phyloP scores from a whole-genome alignment of 2,797 vertebrate species.

The Chelon auratus region DNA sequence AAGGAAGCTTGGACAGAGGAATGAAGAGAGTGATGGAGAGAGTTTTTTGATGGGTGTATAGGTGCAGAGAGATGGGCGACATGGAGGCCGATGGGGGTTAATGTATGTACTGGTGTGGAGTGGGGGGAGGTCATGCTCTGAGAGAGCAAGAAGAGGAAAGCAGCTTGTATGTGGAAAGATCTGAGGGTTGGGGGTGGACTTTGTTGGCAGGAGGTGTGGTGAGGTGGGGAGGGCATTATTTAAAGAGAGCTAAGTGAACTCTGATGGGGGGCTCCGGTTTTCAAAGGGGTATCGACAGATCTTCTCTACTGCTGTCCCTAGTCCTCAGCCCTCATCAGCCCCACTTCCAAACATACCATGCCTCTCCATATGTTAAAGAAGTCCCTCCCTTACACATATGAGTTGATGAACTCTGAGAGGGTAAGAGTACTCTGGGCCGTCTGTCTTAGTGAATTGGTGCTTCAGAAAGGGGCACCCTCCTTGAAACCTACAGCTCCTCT shows the following conservation, averaged over 20 bases:
- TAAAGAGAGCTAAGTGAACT: constrained; percentile 58
- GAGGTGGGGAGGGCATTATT: constrained; percentile 58
- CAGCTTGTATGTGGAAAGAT: constrained; percentile 57
- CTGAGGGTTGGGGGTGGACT: constrained; percentile 49
- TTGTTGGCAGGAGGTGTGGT: constrained; percentile 50
- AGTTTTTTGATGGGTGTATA: constrained; percentile 29
- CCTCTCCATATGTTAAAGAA: constrained; percentile 51
- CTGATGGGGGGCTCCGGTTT: constrained; percentile 51
- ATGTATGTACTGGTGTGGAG: constrained; percentile 48
- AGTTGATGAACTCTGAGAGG: constrained; percentile 65
- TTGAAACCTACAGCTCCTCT: constrained; percentile 56
- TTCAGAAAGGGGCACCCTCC: constrained; percentile 56
- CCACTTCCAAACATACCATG: constrained; percentile 62
- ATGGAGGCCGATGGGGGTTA: constrained; percentile 48
- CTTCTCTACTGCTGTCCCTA: constrained; percentile 45
- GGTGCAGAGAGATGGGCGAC: constrained; percentile 42
- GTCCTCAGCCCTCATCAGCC: constrained; percentile 57
- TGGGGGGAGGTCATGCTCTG: constrained; percentile 37
- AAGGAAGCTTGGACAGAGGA: constrained; percentile 26
- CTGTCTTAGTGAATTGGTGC: constrained; percentile 58
- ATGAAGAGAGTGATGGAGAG: constrained; percentile 42
- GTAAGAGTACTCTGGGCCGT: constrained; percentile 37
- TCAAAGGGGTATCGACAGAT: constrained; percentile 56
- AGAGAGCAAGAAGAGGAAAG: constrained; percentile 35
- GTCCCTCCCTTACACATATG: constrained; percentile 40